Base-by-base conservation (phyloP, 2,113 vertebrate genomes). In the Phocoena sinus region DNA sequence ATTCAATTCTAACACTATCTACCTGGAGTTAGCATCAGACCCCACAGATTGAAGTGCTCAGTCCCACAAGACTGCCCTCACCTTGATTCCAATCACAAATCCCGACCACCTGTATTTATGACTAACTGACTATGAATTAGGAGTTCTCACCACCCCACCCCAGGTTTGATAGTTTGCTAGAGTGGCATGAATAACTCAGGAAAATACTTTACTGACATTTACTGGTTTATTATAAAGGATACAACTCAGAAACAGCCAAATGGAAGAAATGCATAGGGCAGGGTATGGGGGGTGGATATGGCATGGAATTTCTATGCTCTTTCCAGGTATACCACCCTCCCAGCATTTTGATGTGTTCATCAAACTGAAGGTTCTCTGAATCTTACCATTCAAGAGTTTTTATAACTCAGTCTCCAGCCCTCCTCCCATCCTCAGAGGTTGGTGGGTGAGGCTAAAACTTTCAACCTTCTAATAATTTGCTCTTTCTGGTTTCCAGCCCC, bases 251-350 rank as follows among this genome's bases (percentile, higher is more conserved):
- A 60, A 13, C 0, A 77, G 23, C 65, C 41, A 62, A 26, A 31
- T 6, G 44, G 70, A n/a, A 62, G 28, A 33, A 20, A 50, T 60
- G 9, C 25, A 3, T 0, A 93, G 10, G 31, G 25, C 25, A 18
- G 20, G 31, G 3, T 10, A 11, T 5, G 36, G 9, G 4, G 3
- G 33, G 20, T 6, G 20, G 13, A n/a, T n/a, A 2, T 11, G 6
- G n/a, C 6, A 6, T 68, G 47, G 9, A 25, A 6, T 7, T 53
- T 47, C 10, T 56, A 3, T n/a, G 60, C 14, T 44, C 2, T 62
- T 25, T 83, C n/a, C 47, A 15, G 33, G 36, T 15, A 0, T 1
- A 9, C 2, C 8, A 33, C 67, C 31, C 10, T 23, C 50, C 68
- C 9, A 41, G 47, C 18, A 12, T 15, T 8, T 17, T 47, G 5